Evolutionary conservation across 2,113 vertebrate species (phyloP).

Genomic region (Asarcornis scutulata): DNA sequence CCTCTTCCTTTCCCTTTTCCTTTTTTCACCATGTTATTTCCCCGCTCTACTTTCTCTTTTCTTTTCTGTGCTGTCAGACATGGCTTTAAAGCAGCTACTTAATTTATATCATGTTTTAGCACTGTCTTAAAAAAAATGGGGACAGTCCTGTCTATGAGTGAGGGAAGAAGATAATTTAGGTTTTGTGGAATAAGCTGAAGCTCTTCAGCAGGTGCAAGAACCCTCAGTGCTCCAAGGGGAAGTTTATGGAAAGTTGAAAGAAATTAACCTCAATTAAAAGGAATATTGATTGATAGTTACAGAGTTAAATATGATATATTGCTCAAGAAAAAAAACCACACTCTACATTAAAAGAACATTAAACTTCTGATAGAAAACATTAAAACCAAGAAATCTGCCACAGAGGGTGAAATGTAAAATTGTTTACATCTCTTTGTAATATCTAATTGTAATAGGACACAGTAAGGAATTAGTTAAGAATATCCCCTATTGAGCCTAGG

Average conservation of each 20-base stretch:
- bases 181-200: constrained; percentile 26
- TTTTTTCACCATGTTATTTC: not conserved
- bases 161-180: not conserved
- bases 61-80: not conserved
- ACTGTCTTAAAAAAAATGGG: not conserved
- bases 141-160: not conserved
- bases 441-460: constrained; percentile 21
- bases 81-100: not conserved
- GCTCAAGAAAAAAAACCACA: constrained; percentile 51
- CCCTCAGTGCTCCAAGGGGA: constrained; percentile 34
- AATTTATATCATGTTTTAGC: not conserved
- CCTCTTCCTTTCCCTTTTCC: too few relatives aligned
- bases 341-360: constrained; percentile 78
- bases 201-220: constrained; percentile 67
- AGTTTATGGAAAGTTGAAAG: constrained; percentile 76
- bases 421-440: constrained; percentile 48
- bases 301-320: constrained; percentile 76
- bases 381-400: constrained; percentile 57
- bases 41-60: not conserved
- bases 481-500: not conserved
- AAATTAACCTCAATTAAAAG: constrained; percentile 82
- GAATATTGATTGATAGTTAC: constrained; percentile 75
- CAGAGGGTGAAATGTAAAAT: constrained; percentile 55
- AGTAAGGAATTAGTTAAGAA: constrained; percentile 49
- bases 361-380: constrained; percentile 66